Evolutionary conservation across 2,888 invertebrate species (phyloP).

Genomic region (Dicranocentrus wangi): DNA sequence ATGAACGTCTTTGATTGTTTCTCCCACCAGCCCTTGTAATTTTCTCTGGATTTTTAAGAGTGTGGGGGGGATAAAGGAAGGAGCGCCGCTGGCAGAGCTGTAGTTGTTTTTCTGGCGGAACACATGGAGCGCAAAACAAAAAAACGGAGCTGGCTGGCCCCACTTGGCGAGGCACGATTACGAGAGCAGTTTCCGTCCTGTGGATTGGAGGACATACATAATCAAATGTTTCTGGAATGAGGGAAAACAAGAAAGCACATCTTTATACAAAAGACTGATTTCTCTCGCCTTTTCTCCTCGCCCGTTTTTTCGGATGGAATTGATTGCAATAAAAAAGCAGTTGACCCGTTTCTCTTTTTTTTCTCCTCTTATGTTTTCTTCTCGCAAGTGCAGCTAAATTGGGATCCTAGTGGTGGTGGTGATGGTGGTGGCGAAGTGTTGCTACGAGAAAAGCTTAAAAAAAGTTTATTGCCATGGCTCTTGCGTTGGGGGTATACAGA

Average conservation of each 20-base stretch:
- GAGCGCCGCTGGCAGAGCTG: too few relatives aligned
- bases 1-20: too few relatives aligned
- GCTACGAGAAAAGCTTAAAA: not conserved
- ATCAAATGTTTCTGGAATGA: conserved; percentile 21
- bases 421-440: not conserved
- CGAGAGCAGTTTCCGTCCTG: not conserved
- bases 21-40: too few relatives aligned
- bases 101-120: too few relatives aligned
- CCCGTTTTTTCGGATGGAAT: conserved; percentile 23
- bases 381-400: conserved; percentile 3
- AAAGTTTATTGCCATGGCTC: not conserved
- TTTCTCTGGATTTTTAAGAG: too few relatives aligned
- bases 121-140: too few relatives aligned
- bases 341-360: conserved; percentile 38
- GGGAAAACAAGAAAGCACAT: not conserved
- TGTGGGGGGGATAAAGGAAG: too few relatives aligned
- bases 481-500: not conserved
- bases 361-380: not conserved
- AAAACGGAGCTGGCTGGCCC: not conserved
- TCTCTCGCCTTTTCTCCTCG: not conserved
- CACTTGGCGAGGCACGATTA: not conserved
- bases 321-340: conserved; percentile 59
- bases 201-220: not conserved
- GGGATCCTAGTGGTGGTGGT: not conserved
- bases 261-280: conserved; percentile 2